A percentile compares a stretch with the other conserved stretches of the same genome.
These are phyloP conservation scores for Cettia cetti DNA, from an alignment of 2,113 vertebrate genomes.

Conservation along the genomic window DNA sequence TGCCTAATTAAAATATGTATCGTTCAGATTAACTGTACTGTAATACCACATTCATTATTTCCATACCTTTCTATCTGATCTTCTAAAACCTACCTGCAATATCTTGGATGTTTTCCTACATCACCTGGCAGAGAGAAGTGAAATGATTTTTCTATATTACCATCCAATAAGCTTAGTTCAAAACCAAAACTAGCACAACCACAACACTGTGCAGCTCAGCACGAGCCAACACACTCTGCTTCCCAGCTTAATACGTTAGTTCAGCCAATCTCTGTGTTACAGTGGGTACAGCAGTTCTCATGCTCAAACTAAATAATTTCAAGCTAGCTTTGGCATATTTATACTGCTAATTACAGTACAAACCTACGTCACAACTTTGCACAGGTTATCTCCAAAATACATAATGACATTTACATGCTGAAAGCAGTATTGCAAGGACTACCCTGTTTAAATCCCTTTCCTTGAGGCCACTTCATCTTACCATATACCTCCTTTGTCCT, in stretches of 20 bases:
- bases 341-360: background rate
- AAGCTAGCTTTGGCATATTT: background rate
- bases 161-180: background rate
- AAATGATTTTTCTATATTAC: background rate
- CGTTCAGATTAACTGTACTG: background rate
- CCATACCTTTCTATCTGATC: background rate
- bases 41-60: background rate
- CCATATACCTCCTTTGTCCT: background rate
- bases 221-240: background rate
- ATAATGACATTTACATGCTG: background rate
- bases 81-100: background rate
- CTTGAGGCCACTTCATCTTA: background rate
- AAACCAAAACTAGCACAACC: background rate
- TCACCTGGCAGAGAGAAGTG: background rate
- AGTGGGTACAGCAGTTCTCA: background rate
- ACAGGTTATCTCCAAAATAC: background rate
- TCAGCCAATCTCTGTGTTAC: background rate
- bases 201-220: background rate
- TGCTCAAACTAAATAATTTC: background rate
- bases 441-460: background rate
- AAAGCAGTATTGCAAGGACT: background rate
- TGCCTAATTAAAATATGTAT: background rate
- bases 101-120: background rate
- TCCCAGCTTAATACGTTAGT: background rate
- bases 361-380: background rate